Conservation (phyloP, 2,797 vertebrate genomes). For the Pseudochaenichthys georgianus region DNA sequence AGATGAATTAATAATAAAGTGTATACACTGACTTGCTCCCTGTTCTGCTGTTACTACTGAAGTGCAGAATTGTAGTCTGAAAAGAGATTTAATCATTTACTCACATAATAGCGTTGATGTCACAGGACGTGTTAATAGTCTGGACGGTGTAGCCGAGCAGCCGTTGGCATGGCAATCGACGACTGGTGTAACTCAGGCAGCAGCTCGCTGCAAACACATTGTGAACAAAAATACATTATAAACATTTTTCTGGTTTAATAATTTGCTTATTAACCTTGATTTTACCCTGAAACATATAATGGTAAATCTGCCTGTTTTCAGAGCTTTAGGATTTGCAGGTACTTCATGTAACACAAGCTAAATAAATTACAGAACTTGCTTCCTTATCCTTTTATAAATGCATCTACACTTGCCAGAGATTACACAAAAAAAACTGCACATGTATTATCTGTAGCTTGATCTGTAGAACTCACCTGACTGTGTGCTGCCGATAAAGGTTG, state of each 20-base stretch:
- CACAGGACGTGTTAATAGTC: conserved; percentile 69
- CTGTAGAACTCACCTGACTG: conserved; percentile 69
- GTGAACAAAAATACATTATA: neutral
- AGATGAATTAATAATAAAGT: neutral
- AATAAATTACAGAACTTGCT: neutral
- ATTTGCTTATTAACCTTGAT: neutral
- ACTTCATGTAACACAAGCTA: neutral
- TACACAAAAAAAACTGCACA: neutral
- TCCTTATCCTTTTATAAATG: neutral
- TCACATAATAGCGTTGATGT: conserved; percentile 82
- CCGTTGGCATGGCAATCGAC: conserved; percentile 3
- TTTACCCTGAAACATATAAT: neutral
- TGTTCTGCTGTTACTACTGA: neutral
- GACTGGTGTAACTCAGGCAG: conserved; percentile 67
- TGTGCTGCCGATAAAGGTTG: conserved; percentile 40
- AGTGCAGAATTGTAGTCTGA: neutral
- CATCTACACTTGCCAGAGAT: neutral
- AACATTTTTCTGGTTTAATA: neutral
- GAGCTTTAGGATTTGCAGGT: neutral
- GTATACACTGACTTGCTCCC: too few species aligned
- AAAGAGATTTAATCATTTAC: conserved; percentile 19
- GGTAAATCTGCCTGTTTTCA: neutral
- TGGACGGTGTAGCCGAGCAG: conserved; percentile 74
- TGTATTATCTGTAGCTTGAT: too few species aligned
- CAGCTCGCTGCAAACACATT: conserved; percentile 69